phyloP scores from a whole-genome alignment of 2,888 invertebrate genomes.

The Cistogaster globosa region DNA sequence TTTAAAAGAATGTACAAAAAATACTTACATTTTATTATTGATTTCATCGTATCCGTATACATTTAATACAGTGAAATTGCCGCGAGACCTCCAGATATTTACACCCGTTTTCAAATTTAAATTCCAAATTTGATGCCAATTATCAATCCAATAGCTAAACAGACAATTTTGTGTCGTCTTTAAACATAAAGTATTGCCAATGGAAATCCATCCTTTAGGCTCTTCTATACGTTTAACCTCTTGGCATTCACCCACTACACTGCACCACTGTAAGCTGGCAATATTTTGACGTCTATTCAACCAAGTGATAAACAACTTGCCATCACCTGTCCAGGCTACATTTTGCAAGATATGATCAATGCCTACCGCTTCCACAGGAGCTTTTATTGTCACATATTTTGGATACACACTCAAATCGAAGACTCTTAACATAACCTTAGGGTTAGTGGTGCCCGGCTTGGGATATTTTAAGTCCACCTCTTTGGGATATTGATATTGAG shows the following conservation, averaged over 20 bases:
- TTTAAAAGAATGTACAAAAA: background rate
- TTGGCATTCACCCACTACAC: slow-evolving; percentile 74
- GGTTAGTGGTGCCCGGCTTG: slow-evolving; percentile 90
- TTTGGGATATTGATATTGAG: slow-evolving; percentile 87
- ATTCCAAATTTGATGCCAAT: slow-evolving; percentile 83
- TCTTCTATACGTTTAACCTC: slow-evolving; percentile 84
- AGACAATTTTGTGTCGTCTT: slow-evolving; percentile 76
- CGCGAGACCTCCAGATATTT: slow-evolving; percentile 77
- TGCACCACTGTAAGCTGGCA: slow-evolving; percentile 78
- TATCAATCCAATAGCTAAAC: slow-evolving; percentile 82
- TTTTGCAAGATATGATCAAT: slow-evolving; percentile 87
- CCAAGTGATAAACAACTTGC: slow-evolving; percentile 89
- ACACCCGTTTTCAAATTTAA: slow-evolving; percentile 78
- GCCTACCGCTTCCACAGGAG: slow-evolving; percentile 85
- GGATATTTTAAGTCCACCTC: slow-evolving; percentile 89
- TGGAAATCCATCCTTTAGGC: slow-evolving; percentile 88
- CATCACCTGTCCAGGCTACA: slow-evolving; percentile 89
- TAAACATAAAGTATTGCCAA: slow-evolving; percentile 84
- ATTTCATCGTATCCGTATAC: slow-evolving; percentile 86
- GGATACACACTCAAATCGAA: slow-evolving; percentile 84
- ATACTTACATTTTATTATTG: slow-evolving; percentile 84
- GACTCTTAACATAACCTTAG: slow-evolving; percentile 87
- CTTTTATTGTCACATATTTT: slow-evolving; percentile 81
- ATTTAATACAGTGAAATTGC: slow-evolving; percentile 85
- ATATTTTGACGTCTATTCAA: slow-evolving; percentile 93